Evolutionary conservation across 2,113 vertebrate genomes (phyloP).

Genomic region (Ciconia maguari): DNA sequence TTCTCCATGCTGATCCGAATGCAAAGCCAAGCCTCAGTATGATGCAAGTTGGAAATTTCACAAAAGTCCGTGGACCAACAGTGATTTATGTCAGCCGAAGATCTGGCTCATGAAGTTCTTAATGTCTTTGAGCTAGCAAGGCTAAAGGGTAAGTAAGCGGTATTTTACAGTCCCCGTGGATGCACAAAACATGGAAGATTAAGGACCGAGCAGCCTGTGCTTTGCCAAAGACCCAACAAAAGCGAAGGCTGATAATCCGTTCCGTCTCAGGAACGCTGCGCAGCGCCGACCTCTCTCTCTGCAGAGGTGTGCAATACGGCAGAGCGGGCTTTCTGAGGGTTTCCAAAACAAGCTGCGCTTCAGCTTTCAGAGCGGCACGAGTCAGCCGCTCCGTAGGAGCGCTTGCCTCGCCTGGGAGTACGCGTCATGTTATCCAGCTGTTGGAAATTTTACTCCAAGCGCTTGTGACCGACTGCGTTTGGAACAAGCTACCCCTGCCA

Average conservation of each 20-base stretch:
- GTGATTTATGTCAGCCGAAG: neutral
- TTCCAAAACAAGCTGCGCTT: neutral
- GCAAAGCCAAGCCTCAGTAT: neutral
- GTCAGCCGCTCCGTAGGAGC: neutral
- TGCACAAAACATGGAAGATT: neutral
- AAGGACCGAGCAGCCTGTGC: neutral
- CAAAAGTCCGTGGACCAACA: neutral
- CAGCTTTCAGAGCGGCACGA: neutral
- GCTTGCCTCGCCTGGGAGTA: neutral
- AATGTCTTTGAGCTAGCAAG: neutral
- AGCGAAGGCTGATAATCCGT: neutral
- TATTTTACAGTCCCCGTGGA: neutral
- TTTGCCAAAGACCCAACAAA: neutral
- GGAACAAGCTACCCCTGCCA: neutral
- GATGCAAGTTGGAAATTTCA: neutral
- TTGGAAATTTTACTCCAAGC: neutral
- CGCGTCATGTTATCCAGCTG: neutral
- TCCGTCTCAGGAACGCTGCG: accelerated
- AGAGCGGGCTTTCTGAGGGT: neutral
- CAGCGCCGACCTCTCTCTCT: neutral
- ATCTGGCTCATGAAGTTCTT: neutral
- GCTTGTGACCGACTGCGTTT: neutral
- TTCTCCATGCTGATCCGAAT: accelerated
- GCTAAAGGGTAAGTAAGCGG: neutral
- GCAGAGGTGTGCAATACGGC: accelerated